Percentiles rank a stretch among this genome's conserved stretches.
Evolutionary conservation across 2,888 invertebrate species (phyloP).

Genomic region (Drosophila putrida): DNA sequence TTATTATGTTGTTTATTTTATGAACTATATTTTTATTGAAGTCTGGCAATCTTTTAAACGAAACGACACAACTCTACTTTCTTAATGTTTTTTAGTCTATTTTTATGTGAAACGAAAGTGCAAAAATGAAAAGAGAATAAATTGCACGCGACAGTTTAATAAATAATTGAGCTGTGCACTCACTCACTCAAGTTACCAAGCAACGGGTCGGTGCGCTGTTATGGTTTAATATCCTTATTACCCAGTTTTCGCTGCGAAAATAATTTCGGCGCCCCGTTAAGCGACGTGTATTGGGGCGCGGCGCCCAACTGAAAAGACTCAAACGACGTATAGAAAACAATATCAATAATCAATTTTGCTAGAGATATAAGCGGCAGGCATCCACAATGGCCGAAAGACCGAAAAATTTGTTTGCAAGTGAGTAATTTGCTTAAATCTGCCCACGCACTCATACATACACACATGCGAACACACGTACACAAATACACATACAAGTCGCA

Average conservation of each 20-base stretch:
- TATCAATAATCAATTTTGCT: conserved; percentile 33
- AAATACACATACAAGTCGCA: conserved; percentile 10
- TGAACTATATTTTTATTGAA: no score
- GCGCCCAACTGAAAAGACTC: conserved; percentile 66
- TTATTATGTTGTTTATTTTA: no score
- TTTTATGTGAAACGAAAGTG: conserved; percentile 69
- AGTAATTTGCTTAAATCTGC: conserved; percentile 56
- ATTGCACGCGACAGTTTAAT: conserved; percentile 46
- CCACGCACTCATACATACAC: conserved; percentile 54
- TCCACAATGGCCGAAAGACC: conserved; percentile 84
- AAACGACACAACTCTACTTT: conserved; percentile 11
- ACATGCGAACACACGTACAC: conserved; percentile 3
- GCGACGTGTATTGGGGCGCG: conserved; percentile 76
- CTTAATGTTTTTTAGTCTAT: conserved; percentile 70
- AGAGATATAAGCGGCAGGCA: conserved; percentile 14
- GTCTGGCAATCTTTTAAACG: background rate
- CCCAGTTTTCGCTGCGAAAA: conserved; percentile 53
- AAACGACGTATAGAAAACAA: conserved; percentile 38
- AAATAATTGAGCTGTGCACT: conserved; percentile 54
- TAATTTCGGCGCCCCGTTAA: conserved; percentile 59
- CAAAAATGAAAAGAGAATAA: conserved; percentile 51
- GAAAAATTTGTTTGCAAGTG: conserved; percentile 84
- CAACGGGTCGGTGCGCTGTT: conserved; percentile 29
- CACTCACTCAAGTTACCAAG: conserved; percentile 41
- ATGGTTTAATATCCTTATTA: conserved; percentile 43